Conservation (phyloP, 2,888 invertebrate species). For the Rotaria socialis region DNA sequence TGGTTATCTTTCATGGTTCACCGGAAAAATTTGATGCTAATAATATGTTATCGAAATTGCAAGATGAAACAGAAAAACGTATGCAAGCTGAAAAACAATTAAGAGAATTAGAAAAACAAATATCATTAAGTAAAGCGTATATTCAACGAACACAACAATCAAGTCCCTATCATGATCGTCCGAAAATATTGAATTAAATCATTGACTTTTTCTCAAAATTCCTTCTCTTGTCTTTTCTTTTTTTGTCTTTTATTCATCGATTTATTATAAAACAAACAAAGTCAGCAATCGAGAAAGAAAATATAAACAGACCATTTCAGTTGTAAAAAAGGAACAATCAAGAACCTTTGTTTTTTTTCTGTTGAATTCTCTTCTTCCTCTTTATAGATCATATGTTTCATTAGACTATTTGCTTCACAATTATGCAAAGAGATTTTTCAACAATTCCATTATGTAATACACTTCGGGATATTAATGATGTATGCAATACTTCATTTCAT, state of each 20-base stretch:
- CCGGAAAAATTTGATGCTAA: constrained; percentile 90
- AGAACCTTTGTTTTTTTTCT: not conserved
- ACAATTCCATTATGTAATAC: not conserved
- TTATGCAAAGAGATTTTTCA: not conserved
- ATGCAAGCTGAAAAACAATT: constrained; percentile 82
- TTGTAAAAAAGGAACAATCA: not conserved
- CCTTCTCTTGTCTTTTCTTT: not conserved
- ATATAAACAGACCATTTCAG: not conserved
- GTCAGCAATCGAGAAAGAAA: not conserved
- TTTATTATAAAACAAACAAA: not conserved
- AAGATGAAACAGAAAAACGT: constrained; percentile 65
- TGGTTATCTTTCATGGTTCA: constrained; percentile 91
- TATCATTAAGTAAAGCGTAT: constrained; percentile 79
- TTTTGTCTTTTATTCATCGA: not conserved
- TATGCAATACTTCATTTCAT: not conserved
- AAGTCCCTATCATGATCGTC: constrained; percentile 25
- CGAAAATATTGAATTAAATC: not conserved
- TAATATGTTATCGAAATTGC: constrained; percentile 76
- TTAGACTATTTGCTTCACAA: not conserved
- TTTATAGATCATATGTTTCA: not conserved
- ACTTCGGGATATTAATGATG: not conserved
- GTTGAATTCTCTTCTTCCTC: not conserved
- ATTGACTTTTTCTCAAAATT: not conserved
- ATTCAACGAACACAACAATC: constrained; percentile 59
- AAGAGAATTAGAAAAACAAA: constrained; percentile 86